phyloP scores from a whole-genome alignment of 1,140 invertebrate genomes.

The Cydia fagiglandana region DNA sequence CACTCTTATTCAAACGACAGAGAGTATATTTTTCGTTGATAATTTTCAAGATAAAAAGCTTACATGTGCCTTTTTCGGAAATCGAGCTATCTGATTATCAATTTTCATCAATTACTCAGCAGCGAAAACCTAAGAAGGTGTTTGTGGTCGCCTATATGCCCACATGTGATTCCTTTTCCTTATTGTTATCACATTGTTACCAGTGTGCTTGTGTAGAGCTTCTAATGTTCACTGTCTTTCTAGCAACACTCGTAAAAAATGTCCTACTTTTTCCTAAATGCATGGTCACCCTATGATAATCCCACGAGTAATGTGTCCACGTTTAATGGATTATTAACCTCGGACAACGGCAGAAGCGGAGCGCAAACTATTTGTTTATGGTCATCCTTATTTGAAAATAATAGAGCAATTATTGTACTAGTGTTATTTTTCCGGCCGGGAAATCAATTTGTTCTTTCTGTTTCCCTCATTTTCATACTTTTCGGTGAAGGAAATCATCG shows the following conservation, averaged over 20 bases:
- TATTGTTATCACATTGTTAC: too few relatives aligned
- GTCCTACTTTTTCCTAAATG: not conserved
- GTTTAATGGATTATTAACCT: constrained; percentile 64
- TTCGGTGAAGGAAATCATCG: too few relatives aligned
- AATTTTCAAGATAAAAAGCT: too few relatives aligned
- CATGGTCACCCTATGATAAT: constrained; percentile 47
- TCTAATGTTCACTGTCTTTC: not conserved
- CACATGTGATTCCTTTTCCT: too few relatives aligned
- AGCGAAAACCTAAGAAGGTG: not conserved
- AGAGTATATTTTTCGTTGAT: too few relatives aligned
- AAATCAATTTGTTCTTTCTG: not conserved
- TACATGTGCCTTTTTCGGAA: too few relatives aligned
- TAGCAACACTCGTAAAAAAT: not conserved
- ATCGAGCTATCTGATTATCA: too few relatives aligned
- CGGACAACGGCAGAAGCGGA: constrained; percentile 47
- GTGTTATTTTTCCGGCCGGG: not conserved
- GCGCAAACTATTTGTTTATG: constrained; percentile 18
- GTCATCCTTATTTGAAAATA: constrained; percentile 11
- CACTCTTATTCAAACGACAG: too few relatives aligned
- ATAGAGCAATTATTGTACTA: constrained; percentile 1
- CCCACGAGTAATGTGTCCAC: constrained; percentile 58
- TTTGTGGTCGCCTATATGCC: too few relatives aligned
- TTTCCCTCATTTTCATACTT: too few relatives aligned
- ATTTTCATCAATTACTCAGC: too few relatives aligned
- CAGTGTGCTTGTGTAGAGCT: not conserved